Percentiles rank a stretch among this genome's conserved stretches.
Evolutionary conservation across 1,140 invertebrate species (phyloP).

Genomic region (Drosophila santomea): DNA sequence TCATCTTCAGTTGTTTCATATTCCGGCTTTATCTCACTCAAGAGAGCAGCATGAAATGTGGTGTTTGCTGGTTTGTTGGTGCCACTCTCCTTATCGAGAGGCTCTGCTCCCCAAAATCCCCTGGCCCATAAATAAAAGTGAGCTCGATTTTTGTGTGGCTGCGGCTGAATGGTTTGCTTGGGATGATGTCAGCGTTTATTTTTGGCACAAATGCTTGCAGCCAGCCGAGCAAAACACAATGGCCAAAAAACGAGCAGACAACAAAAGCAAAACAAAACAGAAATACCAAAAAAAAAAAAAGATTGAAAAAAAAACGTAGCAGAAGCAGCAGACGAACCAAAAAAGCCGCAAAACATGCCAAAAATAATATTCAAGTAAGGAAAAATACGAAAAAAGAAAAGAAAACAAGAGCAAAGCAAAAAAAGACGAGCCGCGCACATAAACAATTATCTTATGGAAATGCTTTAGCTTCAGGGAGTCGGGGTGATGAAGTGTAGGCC

Average conservation of each 20-base stretch:
- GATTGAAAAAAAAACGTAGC: neutral
- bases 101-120: neutral
- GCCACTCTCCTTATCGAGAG: constrained; percentile 18
- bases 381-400: neutral
- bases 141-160: constrained; percentile 53
- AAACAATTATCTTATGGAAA: constrained; percentile 52
- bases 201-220: constrained; percentile 70
- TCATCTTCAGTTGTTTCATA: constrained; percentile 5
- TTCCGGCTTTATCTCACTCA: constrained; percentile 48
- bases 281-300: constrained; percentile 33
- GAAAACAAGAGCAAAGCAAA: too few species aligned
- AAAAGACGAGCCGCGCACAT: constrained; percentile 4
- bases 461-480: constrained; percentile 29
- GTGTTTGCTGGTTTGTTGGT: constrained; percentile 8
- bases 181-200: constrained; percentile 80
- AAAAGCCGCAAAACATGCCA: constrained; percentile 77
- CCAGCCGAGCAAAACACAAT: constrained; percentile 49
- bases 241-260: constrained; percentile 40
- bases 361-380: constrained; percentile 74
- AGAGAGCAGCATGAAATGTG: constrained; percentile 13
- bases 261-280: constrained; percentile 76
- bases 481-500: constrained; percentile 35
- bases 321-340: constrained; percentile 21
- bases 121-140: constrained; percentile 50
- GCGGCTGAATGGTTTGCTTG: constrained; percentile 42